phyloP scores from a whole-genome alignment of 1,140 invertebrate genomes.

The Gryllus bimaculatus region DNA sequence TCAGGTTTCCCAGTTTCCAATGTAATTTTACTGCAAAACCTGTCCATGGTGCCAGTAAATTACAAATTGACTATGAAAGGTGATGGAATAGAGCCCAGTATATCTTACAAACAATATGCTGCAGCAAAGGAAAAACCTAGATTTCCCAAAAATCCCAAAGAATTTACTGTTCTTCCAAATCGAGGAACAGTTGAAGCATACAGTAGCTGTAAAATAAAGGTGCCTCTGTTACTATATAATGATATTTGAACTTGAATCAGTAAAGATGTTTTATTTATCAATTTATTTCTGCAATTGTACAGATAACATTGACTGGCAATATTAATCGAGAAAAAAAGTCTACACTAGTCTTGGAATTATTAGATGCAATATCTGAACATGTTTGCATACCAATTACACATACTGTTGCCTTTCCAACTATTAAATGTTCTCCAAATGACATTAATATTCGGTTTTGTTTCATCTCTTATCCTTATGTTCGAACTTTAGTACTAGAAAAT shows the following conservation, averaged over 20 bases:
- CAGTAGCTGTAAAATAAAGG: not conserved
- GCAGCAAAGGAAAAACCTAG: slow-evolving; percentile 24
- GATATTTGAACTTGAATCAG: not conserved
- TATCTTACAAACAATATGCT: slow-evolving; percentile 29
- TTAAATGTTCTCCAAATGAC: slow-evolving; percentile 27
- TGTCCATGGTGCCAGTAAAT: slow-evolving; percentile 29
- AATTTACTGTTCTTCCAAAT: slow-evolving; percentile 29
- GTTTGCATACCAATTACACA: slow-evolving; percentile 28
- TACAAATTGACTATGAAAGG: slow-evolving; percentile 27
- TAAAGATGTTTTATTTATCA: too few relatives aligned
- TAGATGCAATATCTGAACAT: slow-evolving; percentile 28
- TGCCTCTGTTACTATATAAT: not conserved
- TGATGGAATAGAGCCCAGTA: slow-evolving; percentile 30
- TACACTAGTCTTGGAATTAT: slow-evolving; percentile 27
- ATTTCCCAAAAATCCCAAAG: slow-evolving; percentile 29
- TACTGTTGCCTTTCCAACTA: slow-evolving; percentile 23
- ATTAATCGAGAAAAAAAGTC: slow-evolving; percentile 23
- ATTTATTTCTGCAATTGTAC: not conserved
- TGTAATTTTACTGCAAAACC: slow-evolving; percentile 29
- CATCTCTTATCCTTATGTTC: slow-evolving; percentile 29
- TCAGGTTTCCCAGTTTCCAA: slow-evolving; percentile 24
- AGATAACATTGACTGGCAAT: slow-evolving; percentile 31
- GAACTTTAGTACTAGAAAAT: slow-evolving; percentile 29
- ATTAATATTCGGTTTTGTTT: slow-evolving; percentile 30
- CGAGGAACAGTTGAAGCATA: slow-evolving; percentile 21